phyloP scores from a whole-genome alignment of 2,113 vertebrate genomes.

The Mus spicilegus region DNA sequence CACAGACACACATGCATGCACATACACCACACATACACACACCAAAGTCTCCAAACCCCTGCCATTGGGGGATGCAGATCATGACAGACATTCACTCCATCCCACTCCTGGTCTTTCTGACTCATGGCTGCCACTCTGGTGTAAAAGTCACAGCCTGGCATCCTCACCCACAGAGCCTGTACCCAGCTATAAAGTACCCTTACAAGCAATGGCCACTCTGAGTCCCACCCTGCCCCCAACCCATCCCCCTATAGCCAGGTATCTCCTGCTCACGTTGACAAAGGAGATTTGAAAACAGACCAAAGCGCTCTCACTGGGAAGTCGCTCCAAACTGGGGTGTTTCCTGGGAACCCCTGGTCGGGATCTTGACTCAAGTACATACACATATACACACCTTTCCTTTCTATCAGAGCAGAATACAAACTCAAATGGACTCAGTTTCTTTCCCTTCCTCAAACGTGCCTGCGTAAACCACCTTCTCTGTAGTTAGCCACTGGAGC shows the following conservation, averaged over 20 bases:
- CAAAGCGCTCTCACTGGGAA: neutral
- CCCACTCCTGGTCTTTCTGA: neutral
- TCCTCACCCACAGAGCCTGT: accelerated
- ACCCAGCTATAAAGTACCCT: neutral
- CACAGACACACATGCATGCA: too few relatives aligned
- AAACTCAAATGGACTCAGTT: neutral
- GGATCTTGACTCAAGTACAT: accelerated
- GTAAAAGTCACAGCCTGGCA: accelerated
- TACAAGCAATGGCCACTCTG: neutral
- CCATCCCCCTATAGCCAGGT: accelerated
- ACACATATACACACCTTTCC: neutral
- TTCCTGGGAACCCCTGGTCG: neutral
- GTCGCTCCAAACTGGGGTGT: accelerated
- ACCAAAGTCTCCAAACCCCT: neutral
- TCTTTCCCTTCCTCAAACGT: neutral
- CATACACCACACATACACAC: neutral
- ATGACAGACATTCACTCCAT: accelerated
- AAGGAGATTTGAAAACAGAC: neutral
- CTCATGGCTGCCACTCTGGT: accelerated
- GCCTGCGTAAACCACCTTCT: neutral
- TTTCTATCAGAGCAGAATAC: neutral
- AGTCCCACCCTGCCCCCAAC: neutral
- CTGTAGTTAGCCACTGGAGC: neutral
- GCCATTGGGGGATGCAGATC: neutral
- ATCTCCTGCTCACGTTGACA: accelerated